Percentiles rank a stretch among this genome's conserved stretches.
Evolutionary conservation across 2,797 vertebrate genomes (phyloP).

Genomic region (Pseudomugil tenellus): DNA sequence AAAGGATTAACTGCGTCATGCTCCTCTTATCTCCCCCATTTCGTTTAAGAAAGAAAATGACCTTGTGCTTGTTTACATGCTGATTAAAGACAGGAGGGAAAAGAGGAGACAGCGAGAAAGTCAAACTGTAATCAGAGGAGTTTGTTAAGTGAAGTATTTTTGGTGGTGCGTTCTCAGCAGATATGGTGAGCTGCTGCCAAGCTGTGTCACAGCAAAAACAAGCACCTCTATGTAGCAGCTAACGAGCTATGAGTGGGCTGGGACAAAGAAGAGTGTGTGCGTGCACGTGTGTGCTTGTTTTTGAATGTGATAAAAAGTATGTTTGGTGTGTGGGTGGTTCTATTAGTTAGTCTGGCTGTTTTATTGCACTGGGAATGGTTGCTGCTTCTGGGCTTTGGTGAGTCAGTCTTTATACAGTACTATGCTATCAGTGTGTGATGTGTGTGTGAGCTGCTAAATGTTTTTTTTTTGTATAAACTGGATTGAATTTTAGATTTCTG

Average conservation of each 20-base stretch:
- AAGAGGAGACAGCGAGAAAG: conserved; percentile 72
- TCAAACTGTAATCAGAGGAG: conserved; percentile 78
- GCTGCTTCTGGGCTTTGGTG: conserved; percentile 58
- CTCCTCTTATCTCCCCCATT: conserved; percentile 77
- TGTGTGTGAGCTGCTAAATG: conserved; percentile 13
- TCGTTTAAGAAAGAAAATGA: conserved; percentile 81
- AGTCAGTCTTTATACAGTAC: conserved; percentile 61
- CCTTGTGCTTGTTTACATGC: conserved; percentile 83
- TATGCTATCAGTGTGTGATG: conserved; percentile 20
- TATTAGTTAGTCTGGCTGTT: conserved; percentile 73
- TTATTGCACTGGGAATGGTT: conserved; percentile 72
- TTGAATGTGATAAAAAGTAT: conserved; percentile 69
- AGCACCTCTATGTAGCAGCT: conserved; percentile 61
- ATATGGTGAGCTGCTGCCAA: conserved; percentile 40
- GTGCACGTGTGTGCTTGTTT: conserved; percentile 42
- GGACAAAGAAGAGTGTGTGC: conserved; percentile 39
- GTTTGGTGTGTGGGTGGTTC: conserved; percentile 73
- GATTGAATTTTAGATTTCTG: conserved; percentile 26
- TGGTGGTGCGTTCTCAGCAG: conserved; percentile 54
- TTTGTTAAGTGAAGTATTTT: conserved; percentile 73
- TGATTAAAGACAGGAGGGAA: conserved; percentile 77
- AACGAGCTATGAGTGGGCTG: conserved; percentile 69
- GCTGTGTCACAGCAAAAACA: conserved; percentile 58
- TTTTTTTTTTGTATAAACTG: conserved; percentile 12
- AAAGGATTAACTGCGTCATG: conserved; percentile 81